Evolutionary conservation across 2,113 vertebrate genomes (phyloP).

Genomic region (Talpa occidentalis): DNA sequence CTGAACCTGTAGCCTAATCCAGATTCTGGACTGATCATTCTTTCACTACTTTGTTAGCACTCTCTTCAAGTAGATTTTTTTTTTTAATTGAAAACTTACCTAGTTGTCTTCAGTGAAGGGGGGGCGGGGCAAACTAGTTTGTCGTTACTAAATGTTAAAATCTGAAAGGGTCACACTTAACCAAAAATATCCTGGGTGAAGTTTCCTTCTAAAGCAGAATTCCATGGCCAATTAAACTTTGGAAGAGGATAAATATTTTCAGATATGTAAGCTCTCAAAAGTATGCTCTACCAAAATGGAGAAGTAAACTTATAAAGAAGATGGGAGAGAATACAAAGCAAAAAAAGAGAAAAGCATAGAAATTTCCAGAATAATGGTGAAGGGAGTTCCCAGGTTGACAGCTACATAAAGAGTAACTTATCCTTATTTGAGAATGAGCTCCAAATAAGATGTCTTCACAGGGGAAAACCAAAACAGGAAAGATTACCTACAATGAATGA

Average conservation of each 20-base stretch:
- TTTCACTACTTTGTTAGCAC: not conserved
- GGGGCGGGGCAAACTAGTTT: not conserved
- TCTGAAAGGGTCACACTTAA: constrained; percentile 10
- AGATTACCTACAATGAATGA: not conserved
- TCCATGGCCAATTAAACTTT: not conserved
- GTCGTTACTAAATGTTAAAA: constrained; percentile 1
- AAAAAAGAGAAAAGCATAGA: not conserved
- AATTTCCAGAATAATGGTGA: not conserved
- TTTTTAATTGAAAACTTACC: not conserved
- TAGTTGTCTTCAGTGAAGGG: not conserved
- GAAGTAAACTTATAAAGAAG: not conserved
- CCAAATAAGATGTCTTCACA: not conserved
- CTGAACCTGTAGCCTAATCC: too few species aligned
- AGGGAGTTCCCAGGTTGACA: not conserved
- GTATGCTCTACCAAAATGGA: not conserved
- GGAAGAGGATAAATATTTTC: constrained; percentile 1
- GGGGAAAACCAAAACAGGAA: not conserved
- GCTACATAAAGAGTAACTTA: not conserved
- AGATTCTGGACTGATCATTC: not conserved
- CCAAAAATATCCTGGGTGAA: not conserved
- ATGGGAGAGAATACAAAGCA: not conserved
- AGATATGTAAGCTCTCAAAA: not conserved
- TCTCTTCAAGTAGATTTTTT: not conserved
- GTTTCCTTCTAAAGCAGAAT: constrained; percentile 20
- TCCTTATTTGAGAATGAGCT: not conserved